Evolutionary conservation across 1,140 invertebrate genomes (phyloP).

Genomic region (Phymastichus coffea): DNA sequence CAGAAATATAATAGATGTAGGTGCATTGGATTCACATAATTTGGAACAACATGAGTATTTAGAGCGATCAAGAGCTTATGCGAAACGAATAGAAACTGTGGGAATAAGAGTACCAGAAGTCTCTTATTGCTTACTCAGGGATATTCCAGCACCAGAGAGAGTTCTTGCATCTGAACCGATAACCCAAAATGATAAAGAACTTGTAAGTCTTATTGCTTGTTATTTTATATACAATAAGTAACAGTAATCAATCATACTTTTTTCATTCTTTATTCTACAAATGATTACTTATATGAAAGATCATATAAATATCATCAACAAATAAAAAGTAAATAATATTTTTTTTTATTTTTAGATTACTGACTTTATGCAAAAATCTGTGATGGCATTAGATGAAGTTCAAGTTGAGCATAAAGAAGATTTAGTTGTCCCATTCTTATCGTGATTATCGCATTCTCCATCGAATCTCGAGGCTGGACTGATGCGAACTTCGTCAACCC

Average conservation of each 20-base stretch:
- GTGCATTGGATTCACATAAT: constrained; percentile 75
- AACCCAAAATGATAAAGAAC: constrained; percentile 54
- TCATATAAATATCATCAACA: too few relatives aligned
- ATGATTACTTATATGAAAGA: too few relatives aligned
- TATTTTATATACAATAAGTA: background rate
- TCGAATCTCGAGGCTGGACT: background rate
- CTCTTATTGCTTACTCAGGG: constrained; percentile 56
- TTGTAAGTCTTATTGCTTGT: constrained; percentile 54
- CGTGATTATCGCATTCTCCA: constrained; percentile 41
- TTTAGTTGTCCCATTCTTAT: constrained; percentile 73
- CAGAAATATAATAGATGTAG: constrained; percentile 83
- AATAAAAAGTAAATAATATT: constrained; percentile 35
- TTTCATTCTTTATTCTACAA: too few relatives aligned
- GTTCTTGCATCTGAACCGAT: constrained; percentile 59
- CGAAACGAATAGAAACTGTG: constrained; percentile 60
- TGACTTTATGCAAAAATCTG: constrained; percentile 65
- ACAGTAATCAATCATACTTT: background rate
- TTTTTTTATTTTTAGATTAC: constrained; percentile 61
- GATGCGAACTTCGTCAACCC: constrained; percentile 22
- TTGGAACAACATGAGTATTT: constrained; percentile 79
- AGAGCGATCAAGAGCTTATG: constrained; percentile 73
- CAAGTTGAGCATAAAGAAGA: constrained; percentile 81
- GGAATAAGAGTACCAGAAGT: constrained; percentile 50
- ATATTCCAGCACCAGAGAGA: constrained; percentile 64
- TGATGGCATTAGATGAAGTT: constrained; percentile 67